phyloP scores from a whole-genome alignment of 2,113 vertebrate genomes.

The Erythrocercus mccallii region DNA sequence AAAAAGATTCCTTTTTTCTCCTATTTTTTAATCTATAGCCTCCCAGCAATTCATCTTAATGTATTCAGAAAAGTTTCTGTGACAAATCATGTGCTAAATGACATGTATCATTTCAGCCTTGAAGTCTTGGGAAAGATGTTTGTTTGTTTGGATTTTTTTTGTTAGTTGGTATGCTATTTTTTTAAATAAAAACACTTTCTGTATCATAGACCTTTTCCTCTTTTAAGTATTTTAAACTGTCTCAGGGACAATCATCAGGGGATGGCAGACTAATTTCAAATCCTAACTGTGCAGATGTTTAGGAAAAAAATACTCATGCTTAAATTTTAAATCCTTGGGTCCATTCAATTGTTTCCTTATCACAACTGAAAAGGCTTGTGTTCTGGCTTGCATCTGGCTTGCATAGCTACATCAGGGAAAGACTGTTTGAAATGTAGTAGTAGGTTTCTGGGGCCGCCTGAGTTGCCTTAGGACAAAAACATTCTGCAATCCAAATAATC shows the following conservation, averaged over 20 bases:
- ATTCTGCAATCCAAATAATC: background rate
- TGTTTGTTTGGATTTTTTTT: background rate
- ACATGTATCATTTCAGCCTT: background rate
- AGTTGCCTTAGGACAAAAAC: background rate
- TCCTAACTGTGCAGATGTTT: background rate
- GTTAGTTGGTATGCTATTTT: background rate
- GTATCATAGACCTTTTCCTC: background rate
- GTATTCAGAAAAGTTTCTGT: background rate
- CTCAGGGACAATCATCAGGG: background rate
- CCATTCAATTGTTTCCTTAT: background rate
- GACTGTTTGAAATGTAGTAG: background rate
- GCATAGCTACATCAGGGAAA: background rate
- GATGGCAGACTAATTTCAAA: background rate
- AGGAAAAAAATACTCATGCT: background rate
- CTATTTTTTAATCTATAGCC: background rate
- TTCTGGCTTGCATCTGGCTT: too few species aligned
- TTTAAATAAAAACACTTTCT: slow-evolving; percentile 8
- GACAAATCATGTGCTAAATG: background rate
- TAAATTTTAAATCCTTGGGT: background rate
- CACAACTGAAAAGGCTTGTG: background rate
- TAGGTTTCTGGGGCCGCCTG: background rate
- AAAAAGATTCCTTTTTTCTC: background rate
- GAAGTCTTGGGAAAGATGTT: background rate
- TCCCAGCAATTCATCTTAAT: background rate
- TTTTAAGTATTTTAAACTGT: background rate